Evolutionary conservation across 2,797 vertebrate species (phyloP), one percentile per base, ranked within the genome.

Genomic region (Sardinella longiceps): DNA sequence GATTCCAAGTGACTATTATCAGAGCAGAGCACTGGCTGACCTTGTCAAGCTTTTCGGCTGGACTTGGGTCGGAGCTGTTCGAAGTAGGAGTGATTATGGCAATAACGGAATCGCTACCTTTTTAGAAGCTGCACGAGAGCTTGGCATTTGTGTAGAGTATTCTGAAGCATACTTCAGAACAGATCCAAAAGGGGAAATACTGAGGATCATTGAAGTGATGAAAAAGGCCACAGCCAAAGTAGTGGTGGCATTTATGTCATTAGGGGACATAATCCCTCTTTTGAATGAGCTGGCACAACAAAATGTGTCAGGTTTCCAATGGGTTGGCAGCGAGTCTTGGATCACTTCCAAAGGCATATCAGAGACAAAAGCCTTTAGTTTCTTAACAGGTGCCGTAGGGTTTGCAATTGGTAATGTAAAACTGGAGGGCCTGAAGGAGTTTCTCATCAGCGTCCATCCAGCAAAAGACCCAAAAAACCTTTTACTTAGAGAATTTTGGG

Each of bases 1-100:
- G 10, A 94, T 95, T 84, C 93, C 95, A 30, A 96, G 94, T 33
- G 95, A 95, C 85, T 91, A 92, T 60, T 88, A 95, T 85, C 94
- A 95, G 87, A 94, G 93, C 82, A 90, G 88, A 86, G 94, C 93
- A 12, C 92, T 96, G 0, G 94, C 92, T 23, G 92, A 94, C 63
- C 88, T 96, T 70, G 91, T 95, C 45, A 95, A 94, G 58, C 88
- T 93, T 85, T 95, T 95, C 83, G 94, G 94, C 82, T 96, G 95
- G 95, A 94, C 91, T n/a, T 96, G 95, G 95, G 94, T 96, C 0
- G 95, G 95, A 0, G 89, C 95, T 7, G 86, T 96, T 11, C 94
- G 93, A 88, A 94, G 93, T 3, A 93, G 94, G 84, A 94, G 91
- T 48, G 93, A 95, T 50, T 96, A 95, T 11, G 95, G 95, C 2